Evolutionary conservation across 2,797 vertebrate genomes (phyloP), one percentile per base, ranked within the genome.

Genomic region (Acridotheres tristis): DNA sequence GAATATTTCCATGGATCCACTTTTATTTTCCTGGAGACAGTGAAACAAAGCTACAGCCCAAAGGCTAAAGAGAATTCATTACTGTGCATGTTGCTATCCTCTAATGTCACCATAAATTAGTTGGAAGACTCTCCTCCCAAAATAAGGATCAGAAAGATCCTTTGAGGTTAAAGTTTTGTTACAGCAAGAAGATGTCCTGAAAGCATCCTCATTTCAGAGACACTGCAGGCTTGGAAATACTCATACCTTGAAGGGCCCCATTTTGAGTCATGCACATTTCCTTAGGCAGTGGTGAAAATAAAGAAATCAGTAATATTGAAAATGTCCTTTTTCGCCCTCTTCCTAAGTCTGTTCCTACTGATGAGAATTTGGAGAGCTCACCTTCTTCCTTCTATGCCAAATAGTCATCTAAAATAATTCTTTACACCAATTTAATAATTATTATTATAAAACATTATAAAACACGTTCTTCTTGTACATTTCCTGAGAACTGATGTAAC

Each of bases 101-200:
- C 73, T 94, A 90, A 81, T 84, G 95, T 90, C 89, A 94, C 72
- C 62, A 86, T 55, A 95, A 94, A 94, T 96, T 94, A 96, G 73
- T n/a, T 69, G 69, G 62, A 96, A 95, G 34, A 6, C 43, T 94
- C 72, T 86, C 27, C 43, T 95, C 43, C 73, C 51, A 75, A 81
- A 58, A 51, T 67, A 91, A 88, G 90, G 65, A 93, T 84, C 85
- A 85, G 29, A 91, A 94, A 77, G 47, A 72, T 92, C 25, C 16
- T 94, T 68, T 91, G 73, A 84, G 73, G 83, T 88, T 94, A 91
- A 93, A 90, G 43, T 86, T 95, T 91, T 78, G 25, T 42, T 93
- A 51, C 27, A 88, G 57, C 9, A 78, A 38, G 43, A 82, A 57
- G 45, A 88, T 51, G 20, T 91, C 54, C 79, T 89, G 73, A 72